Evolutionary conservation across 2,888 invertebrate genomes (phyloP).

Genomic region (Smittia aterrima): DNA sequence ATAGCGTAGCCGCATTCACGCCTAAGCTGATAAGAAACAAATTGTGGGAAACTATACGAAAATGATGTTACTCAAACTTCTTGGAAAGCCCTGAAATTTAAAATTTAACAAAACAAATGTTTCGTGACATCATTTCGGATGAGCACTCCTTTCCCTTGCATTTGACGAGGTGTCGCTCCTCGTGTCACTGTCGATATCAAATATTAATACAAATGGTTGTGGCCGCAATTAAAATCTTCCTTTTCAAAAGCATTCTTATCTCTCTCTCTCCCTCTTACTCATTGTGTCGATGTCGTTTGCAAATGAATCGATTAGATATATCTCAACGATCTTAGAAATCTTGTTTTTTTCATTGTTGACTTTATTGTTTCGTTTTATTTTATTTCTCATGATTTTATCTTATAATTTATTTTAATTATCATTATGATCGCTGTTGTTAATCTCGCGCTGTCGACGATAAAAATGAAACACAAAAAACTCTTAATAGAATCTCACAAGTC

Average conservation of each 20-base stretch:
- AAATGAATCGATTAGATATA: too few species aligned
- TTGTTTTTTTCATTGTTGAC: too few species aligned
- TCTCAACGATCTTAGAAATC: too few species aligned
- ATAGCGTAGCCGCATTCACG: constrained; percentile 3
- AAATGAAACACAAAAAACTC: constrained; percentile 42
- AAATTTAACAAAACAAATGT: background rate
- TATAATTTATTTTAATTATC: constrained; percentile 18
- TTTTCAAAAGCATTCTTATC: background rate
- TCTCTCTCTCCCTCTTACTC: background rate
- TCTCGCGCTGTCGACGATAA: constrained; percentile 1
- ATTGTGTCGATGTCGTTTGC: background rate
- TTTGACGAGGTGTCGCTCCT: background rate
- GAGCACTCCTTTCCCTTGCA: too few species aligned
- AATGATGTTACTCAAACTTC: too few species aligned
- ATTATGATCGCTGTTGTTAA: constrained; percentile 16
- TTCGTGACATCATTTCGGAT: background rate
- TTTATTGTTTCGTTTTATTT: background rate
- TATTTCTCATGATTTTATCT: background rate
- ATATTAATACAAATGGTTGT: constrained; percentile 42
- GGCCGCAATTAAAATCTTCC: constrained; percentile 32
- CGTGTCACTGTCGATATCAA: constrained; percentile 16
- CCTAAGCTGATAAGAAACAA: background rate
- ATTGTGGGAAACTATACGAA: too few species aligned
- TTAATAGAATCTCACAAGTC: constrained; percentile 40
- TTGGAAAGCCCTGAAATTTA: too few species aligned